Base-by-base conservation (phyloP, 2,113 vertebrate genomes). In the Semnornis frantzii region DNA sequence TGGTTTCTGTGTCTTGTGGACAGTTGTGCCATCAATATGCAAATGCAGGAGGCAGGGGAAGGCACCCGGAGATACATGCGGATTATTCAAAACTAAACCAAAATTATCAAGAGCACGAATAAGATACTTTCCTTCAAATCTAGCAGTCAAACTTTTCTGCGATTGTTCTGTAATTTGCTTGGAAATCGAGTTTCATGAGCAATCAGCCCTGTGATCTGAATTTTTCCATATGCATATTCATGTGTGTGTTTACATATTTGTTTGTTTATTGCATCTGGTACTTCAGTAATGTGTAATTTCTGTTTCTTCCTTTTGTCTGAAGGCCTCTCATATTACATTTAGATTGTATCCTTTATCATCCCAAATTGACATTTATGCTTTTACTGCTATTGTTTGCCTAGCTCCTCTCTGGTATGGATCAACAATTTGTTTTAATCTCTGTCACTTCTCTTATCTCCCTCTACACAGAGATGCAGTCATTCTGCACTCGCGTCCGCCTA, bases 351-450 rank as follows among this genome's bases (percentile, higher is more conserved):
- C 97, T 98, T 98, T 98, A 98, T 98, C 98, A 98, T 98, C 97
- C 96, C 97, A 98, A 98, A 98, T 98, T 98, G 98, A 98, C 98
- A 97, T 98, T 98, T 98, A 98, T 98, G 98, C 98, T 98, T 98
- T 98, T 97, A 97, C 97, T 97, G 98, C 98, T 97, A 97, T 98
- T 98, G 98, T 99, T 98, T 98, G 98, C 97, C 97, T 90, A 97
- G 97, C 97, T 98, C 95, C 97, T 98, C 94, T 94, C 96, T 90
- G 91, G 97, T 97, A 93, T 91, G 98, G 97, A 97, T 98, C 97
- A 96, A 97, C 98, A 93, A 98, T 98, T 98, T 98, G 97, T 98
- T 98, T 98, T 98, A 98, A 98, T 98, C 97, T 98, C 20, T 98
- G 98, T 98, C 98, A 96, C 96, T 98, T 97, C 97, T 83, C 94